Conservation (phyloP, 2,797 vertebrate species). For the Rousettus madagascariensis region DNA sequence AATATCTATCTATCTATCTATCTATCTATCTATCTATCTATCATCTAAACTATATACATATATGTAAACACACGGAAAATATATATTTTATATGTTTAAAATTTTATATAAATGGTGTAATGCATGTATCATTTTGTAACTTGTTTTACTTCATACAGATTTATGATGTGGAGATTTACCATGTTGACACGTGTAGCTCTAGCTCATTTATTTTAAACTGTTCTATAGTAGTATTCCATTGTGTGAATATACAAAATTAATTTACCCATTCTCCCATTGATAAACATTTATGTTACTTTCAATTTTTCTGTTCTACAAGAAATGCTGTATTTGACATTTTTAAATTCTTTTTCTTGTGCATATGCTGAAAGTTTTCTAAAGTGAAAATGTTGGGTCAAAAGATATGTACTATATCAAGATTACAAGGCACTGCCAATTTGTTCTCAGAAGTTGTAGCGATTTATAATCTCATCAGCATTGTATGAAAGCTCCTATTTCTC, state of each 20-base stretch:
- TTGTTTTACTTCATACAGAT: not conserved
- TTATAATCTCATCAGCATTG: not conserved
- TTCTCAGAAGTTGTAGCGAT: not conserved
- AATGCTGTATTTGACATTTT: not conserved
- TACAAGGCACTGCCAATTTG: not conserved
- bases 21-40: too few species aligned
- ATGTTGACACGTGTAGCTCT: not conserved
- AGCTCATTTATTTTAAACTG: not conserved
- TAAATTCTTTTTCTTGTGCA: not conserved
- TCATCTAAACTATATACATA: not conserved
- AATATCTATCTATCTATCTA: not conserved
- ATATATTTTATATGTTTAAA: not conserved
- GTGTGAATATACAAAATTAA: not conserved
- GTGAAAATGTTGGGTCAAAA: not conserved
- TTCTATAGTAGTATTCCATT: not conserved
- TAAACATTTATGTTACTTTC: not conserved
- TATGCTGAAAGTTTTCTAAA: not conserved
- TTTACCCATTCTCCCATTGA: not conserved
- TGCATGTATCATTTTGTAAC: not conserved
- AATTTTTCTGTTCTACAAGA: not conserved
- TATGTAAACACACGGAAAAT: too few species aligned
- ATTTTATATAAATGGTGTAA: not conserved
- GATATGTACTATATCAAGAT: not conserved
- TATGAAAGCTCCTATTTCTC: not conserved
- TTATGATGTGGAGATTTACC: not conserved